Percentiles rank a stretch among this genome's conserved stretches.
These are phyloP conservation scores for Aspiorhynchus laticeps DNA, from an alignment of 2,113 vertebrate species.

Conservation along the genomic window DNA sequence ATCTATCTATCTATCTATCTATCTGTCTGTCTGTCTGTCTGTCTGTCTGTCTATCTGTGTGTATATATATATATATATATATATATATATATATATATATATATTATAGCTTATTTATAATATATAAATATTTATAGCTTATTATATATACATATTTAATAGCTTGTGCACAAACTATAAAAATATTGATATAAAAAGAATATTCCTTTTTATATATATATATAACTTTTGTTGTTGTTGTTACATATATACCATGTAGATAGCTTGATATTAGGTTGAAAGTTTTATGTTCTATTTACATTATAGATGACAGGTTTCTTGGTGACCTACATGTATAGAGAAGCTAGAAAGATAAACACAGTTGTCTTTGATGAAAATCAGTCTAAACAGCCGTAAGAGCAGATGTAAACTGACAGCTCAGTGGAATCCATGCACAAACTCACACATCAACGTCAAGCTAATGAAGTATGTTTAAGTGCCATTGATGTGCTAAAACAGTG, in stretches of 20 bases:
- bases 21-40: too few relatives aligned
- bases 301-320: not conserved
- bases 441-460: constrained; percentile 69
- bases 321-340: constrained; percentile 17
- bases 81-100: too few relatives aligned
- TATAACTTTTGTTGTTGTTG: too few relatives aligned
- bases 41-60: too few relatives aligned
- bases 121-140: too few relatives aligned
- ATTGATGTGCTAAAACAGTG: constrained; percentile 56
- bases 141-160: too few relatives aligned
- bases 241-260: not conserved
- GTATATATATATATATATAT: too few relatives aligned
- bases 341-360: constrained; percentile 27
- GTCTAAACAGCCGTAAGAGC: constrained; percentile 46
- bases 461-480: constrained; percentile 72
- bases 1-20: too few relatives aligned
- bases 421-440: constrained; percentile 59
- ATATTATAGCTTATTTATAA: too few relatives aligned
- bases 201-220: too few relatives aligned
- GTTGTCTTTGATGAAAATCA: constrained; percentile 24
- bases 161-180: too few relatives aligned
- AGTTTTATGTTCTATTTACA: not conserved
- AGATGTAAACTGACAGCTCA: constrained; percentile 63
- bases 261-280: not conserved
- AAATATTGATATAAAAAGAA: too few relatives aligned